These are phyloP conservation scores for Anolis carolinensis DNA, from an alignment of 2,113 vertebrate genomes.

Conservation along the genomic window DNA sequence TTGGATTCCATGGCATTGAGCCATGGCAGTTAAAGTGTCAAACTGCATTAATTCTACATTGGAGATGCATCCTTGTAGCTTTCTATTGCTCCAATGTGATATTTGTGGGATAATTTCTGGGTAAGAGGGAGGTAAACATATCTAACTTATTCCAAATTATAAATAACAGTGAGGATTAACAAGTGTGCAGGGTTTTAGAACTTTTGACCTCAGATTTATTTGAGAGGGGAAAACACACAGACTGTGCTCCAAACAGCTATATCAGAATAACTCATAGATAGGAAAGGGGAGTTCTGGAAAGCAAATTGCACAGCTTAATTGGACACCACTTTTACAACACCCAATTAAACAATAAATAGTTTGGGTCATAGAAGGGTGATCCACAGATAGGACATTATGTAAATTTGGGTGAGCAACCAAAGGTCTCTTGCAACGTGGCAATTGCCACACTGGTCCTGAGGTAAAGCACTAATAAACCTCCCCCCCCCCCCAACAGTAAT, in stretches of 20 bases:
- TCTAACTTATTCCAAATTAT: neutral
- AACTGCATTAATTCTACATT: no score
- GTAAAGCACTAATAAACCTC: slow-evolving; percentile 53
- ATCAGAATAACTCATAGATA: slow-evolving; percentile 28
- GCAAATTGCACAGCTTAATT: neutral
- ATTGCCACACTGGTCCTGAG: neutral
- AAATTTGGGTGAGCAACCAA: slow-evolving; percentile 46
- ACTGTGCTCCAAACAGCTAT: neutral
- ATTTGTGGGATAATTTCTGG: neutral
- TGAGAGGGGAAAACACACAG: neutral
- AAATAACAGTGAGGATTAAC: neutral
- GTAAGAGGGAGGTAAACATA: neutral
- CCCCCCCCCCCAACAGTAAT: slow-evolving; percentile 44
- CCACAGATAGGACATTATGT: slow-evolving; percentile 49
- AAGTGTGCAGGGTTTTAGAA: neutral
- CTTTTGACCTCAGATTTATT: slow-evolving; percentile 11
- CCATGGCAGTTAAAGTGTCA: no score
- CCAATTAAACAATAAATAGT: slow-evolving; percentile 62
- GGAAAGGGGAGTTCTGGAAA: slow-evolving; percentile 46
- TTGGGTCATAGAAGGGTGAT: slow-evolving; percentile 36
- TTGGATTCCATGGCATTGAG: no score
- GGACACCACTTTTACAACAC: slow-evolving; percentile 51
- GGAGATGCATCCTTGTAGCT: neutral
- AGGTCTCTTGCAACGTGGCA: fast-evolving
- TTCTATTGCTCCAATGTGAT: neutral